These are phyloP conservation scores for Dryobota labecula DNA, from an alignment of 2,888 invertebrate species.

Conservation along the genomic window DNA sequence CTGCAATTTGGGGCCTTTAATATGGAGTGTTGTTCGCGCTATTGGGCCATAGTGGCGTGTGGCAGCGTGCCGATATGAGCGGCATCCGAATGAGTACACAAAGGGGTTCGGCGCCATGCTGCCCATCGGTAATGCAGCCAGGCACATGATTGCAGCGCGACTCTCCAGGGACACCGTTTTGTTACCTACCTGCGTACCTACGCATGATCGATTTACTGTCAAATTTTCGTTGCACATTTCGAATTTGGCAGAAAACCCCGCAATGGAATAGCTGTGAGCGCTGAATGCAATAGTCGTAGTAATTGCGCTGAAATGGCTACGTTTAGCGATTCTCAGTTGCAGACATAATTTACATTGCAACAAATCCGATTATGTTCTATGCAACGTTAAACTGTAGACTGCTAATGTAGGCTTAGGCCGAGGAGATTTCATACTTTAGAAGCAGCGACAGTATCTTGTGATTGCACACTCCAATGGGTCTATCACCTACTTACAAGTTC, in stretches of 20 bases:
- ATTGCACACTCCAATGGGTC: neutral
- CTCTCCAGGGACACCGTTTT: constrained; percentile 73
- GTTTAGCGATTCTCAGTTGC: constrained; percentile 30
- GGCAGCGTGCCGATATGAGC: constrained; percentile 84
- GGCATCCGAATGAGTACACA: constrained; percentile 88
- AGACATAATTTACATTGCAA: constrained; percentile 28
- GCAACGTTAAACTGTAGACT: neutral
- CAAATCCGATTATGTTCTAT: constrained; percentile 16
- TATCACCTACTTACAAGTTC: neutral
- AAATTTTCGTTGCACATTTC: constrained; percentile 64
- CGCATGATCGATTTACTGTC: constrained; percentile 66
- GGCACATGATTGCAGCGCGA: constrained; percentile 78
- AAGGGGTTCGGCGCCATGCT: constrained; percentile 77
- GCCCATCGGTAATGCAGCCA: constrained; percentile 83
- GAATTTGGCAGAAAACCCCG: constrained; percentile 51
- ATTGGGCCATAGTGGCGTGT: constrained; percentile 84
- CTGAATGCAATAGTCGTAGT: constrained; percentile 44
- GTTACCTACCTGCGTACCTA: constrained; percentile 63
- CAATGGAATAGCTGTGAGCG: constrained; percentile 39
- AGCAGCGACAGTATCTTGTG: neutral
- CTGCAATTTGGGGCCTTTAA: constrained; percentile 89
- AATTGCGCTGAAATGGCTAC: constrained; percentile 39
- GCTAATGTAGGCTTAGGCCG: neutral
- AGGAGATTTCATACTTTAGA: constrained; percentile 2
- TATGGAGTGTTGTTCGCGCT: constrained; percentile 88